phyloP scores from a whole-genome alignment of 2,797 vertebrate genomes.

The Pterois miles region DNA sequence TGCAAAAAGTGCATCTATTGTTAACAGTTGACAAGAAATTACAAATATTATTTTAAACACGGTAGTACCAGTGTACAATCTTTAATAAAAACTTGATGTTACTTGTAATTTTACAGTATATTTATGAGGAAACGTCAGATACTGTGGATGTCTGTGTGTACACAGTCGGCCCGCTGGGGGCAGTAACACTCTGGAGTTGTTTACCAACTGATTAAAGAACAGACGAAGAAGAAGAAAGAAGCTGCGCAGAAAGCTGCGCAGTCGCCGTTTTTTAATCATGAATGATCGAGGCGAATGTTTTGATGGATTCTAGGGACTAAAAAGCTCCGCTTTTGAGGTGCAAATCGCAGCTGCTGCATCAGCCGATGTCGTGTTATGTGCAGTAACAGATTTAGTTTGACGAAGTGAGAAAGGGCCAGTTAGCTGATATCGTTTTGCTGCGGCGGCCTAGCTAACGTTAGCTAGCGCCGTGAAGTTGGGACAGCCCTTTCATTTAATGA shows the following conservation, averaged over 20 bases:
- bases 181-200: not conserved
- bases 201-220: not conserved
- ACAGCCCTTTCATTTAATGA: conserved; percentile 18
- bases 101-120: no score
- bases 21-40: no score
- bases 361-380: not conserved
- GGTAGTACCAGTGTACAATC: no score
- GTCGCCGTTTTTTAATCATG: conserved; percentile 7
- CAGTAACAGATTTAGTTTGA: not conserved
- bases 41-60: no score
- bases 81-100: no score
- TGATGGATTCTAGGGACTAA: conserved; percentile 59
- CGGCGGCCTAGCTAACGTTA: conserved; percentile 57
- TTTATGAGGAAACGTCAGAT: no score
- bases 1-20: no score
- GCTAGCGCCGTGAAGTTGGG: conserved; percentile 43
- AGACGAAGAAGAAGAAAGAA: conserved; percentile 46
- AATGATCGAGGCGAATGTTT: conserved; percentile 71
- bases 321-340: not conserved
- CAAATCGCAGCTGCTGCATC: not conserved
- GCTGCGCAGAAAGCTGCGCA: conserved; percentile 66
- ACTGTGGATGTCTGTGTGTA: not conserved
- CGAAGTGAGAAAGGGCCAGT: not conserved
- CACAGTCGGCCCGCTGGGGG: not conserved
- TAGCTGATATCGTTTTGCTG: not conserved